Base-by-base conservation (phyloP, 1,140 invertebrate species). In the Neodiprion lecontei region DNA sequence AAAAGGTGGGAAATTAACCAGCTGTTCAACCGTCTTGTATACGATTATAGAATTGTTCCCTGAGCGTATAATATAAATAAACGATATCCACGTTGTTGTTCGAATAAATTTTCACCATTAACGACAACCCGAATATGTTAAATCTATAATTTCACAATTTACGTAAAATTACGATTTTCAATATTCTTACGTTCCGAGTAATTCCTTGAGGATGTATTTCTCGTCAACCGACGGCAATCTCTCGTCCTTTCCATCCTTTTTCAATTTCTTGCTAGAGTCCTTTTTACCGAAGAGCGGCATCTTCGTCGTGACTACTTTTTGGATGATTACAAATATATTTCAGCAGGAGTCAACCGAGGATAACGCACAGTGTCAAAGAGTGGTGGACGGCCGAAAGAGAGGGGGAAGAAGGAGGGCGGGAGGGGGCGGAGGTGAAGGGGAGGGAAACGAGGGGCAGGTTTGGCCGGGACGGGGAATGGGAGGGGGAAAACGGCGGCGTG, bases 271-370 rank as follows among this genome's bases (percentile, higher is more conserved):
- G 69, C 93, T 93, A 28, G 93, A 92, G 86, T 95, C 94, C 84
- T 96, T 96, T 89, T 96, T 96, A 76, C 96, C 95, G 91, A 97
- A 97, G 75, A 97, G 91, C 87, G 96, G 96, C 96, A 97, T 96
- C 81, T 85, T 89, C 47, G 23, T 70, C 47, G 53, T 14, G 10
- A 7, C 67, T 11, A 17, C 10, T 23, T 69, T 12, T 21, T 14
- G 12, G 67, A 69, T 69, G 67, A 69, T 47, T 14, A 23, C 21
- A 65, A 65, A 40, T 23, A 69, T 69, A 21, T 69, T 23, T 47
- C 4, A 40, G 28, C 67, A 69, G 21, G 14, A 14, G 21, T 12
- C 12, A 11, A 40, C 14, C 5, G 17, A 69, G 17, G 21, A 21
- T 69, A 23, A 69, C 17, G 40, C 12, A 69, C 61, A 14, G 12